Base-by-base conservation (phyloP, 2,888 invertebrate species). In the Ophraella communa region DNA sequence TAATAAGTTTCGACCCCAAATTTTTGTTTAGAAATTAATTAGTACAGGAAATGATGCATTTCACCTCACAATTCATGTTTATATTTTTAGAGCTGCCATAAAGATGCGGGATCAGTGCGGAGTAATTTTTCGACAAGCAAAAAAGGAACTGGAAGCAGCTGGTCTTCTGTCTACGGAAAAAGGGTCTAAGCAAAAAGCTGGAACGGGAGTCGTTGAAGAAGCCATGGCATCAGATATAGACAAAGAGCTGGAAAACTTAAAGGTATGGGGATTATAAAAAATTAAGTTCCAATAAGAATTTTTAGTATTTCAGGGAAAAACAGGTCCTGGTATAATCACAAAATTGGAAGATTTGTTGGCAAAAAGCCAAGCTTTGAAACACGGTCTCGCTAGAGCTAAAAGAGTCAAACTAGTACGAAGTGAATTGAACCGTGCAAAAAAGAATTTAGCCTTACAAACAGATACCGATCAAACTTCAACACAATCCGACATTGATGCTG, bases 91-190 rank as follows among this genome's bases (percentile, higher is more conserved):
- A 23, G 69, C 68, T 49, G 65, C 42, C n/a, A 64, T 67, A 45
- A 71, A 92, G 77, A 92, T 98, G 90, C 88, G 94, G 39, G 96
- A 96, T 73, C 94, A 94, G 82, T 95, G 96, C 64, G 87, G 88
- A 20, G 86, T 88, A 0, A 85, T 96, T 47, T 91, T 97, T 77
- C 88, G 91, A 1, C 89, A 91, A 76, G 91, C 93, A 7, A 87
- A 91, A 0, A 89, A 91, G 67, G 93, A 93, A 75, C 85, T 92
- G 14, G 87, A 87, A 63, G 82, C 84, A 17, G 87, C 88, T 1
- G 91, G 90, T 0, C 83, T 88, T 71, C 68, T 81, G 1, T 80
- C 77, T 17, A 76, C 84, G 21, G 67, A 74, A 18, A 84, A 84
- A 63, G 78, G 83, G 30, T 78, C 78, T 20, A 52, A 62, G 18